These are phyloP conservation scores for Drosophila setosimentum DNA, from an alignment of 2,888 invertebrate species.

Conservation along the genomic window DNA sequence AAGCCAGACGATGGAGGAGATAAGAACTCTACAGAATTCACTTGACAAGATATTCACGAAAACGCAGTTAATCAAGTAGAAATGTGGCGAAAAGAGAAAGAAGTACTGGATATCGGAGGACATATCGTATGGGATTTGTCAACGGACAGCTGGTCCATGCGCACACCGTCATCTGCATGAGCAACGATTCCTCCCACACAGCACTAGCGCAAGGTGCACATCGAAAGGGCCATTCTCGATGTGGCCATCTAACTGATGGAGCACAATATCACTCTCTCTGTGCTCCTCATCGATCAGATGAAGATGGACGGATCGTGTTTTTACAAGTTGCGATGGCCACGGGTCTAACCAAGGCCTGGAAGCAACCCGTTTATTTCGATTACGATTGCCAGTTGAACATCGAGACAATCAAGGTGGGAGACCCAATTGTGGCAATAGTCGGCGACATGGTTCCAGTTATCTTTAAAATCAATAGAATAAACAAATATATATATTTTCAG, in stretches of 20 bases:
- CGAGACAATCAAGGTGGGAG: background rate
- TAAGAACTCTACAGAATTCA: background rate
- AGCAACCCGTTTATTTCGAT: background rate
- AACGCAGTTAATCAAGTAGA: background rate
- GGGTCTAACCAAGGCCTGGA: background rate
- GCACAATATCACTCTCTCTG: background rate
- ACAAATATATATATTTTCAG: background rate
- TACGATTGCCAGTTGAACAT: background rate
- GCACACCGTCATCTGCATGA: too few species aligned
- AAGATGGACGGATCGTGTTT: too few species aligned
- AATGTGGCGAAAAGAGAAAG: background rate
- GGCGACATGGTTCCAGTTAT: background rate
- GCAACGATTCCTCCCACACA: background rate
- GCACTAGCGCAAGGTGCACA: background rate
- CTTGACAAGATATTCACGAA: background rate
- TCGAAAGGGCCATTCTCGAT: background rate
- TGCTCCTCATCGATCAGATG: background rate
- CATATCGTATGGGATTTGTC: background rate
- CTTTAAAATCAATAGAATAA: background rate
- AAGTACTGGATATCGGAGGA: background rate
- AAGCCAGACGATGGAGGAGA: too few species aligned
- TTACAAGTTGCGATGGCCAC: too few species aligned
- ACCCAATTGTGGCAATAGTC: background rate
- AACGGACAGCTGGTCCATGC: background rate
- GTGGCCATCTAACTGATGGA: background rate